Evolutionary conservation across 2,888 invertebrate species (phyloP).

Genomic region (Tachina grossa): DNA sequence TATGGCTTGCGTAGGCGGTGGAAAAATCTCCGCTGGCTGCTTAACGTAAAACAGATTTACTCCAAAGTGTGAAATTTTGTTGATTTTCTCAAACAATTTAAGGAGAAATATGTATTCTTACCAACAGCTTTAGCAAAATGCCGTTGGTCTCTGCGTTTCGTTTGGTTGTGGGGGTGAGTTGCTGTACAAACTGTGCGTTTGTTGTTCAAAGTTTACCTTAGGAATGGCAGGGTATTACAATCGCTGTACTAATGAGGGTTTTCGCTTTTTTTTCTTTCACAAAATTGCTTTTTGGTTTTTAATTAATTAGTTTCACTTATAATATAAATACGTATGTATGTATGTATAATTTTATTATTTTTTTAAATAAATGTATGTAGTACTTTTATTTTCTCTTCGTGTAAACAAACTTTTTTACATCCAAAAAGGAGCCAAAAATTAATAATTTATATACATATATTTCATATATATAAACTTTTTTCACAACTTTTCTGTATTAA

Average conservation of each 20-base stretch:
- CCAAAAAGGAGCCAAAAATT: conserved; percentile 64
- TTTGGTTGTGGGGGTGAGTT: conserved; percentile 11
- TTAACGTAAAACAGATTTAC: conserved; percentile 83
- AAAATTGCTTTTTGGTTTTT: background rate
- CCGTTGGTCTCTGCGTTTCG: conserved; percentile 37
- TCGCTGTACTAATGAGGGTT: conserved; percentile 3
- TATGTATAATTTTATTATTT: background rate
- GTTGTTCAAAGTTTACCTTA: background rate
- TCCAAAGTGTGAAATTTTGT: conserved; percentile 84
- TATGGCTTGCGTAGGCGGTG: conserved; percentile 82
- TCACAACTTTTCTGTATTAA: conserved; percentile 78
- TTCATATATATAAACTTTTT: conserved; percentile 59
- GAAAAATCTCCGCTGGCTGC: conserved; percentile 83
- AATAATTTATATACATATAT: background rate
- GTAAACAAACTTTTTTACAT: conserved; percentile 11
- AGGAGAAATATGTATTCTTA: conserved; percentile 74
- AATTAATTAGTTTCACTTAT: conserved; percentile 10
- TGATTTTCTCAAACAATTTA: conserved; percentile 80
- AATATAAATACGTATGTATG: background rate
- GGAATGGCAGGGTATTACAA: background rate
- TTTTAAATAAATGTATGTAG: background rate
- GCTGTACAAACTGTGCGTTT: conserved; percentile 35
- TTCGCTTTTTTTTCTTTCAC: background rate
- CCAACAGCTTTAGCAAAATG: conserved; percentile 47
- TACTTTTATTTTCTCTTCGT: background rate